Conservation (phyloP, 2,797 vertebrate genomes). For the Gymnopithys bicolor region DNA sequence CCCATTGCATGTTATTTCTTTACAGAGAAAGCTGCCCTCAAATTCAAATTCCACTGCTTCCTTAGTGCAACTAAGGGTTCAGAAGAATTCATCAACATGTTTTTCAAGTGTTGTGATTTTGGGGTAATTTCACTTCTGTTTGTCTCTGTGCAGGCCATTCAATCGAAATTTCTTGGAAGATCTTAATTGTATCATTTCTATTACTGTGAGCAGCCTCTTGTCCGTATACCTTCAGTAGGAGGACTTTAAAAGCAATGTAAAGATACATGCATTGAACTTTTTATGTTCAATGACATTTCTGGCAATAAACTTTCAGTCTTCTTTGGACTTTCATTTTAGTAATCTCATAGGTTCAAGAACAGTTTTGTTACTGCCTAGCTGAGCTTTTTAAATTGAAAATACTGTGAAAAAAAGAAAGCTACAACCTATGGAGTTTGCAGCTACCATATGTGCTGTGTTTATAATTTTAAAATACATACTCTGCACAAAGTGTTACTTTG, state of each 20-base stretch:
- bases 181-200: not conserved
- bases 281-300: not conserved
- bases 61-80: not conserved
- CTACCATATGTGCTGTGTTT: constrained; percentile 31
- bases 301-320: not conserved
- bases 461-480: constrained; percentile 21
- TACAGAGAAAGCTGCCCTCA: not conserved
- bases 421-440: not conserved
- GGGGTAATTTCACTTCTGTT: not conserved
- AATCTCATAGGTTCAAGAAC: not conserved
- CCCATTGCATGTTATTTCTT: not conserved
- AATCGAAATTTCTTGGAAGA: not conserved
- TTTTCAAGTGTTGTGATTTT: not conserved
- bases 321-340: not conserved
- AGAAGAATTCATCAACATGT: not conserved
- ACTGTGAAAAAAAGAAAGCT: constrained; percentile 31
- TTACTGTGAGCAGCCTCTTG: not conserved
- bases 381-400: constrained; percentile 26
- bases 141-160: not conserved
- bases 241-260: not conserved
- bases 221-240: not conserved
- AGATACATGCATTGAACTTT: not conserved
- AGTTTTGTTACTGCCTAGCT: not conserved
- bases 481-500: constrained; percentile 21
- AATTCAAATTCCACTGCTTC: not conserved